These are phyloP conservation scores for Antheraea assamensis DNA, from an alignment of 2,888 invertebrate species.

Conservation along the genomic window DNA sequence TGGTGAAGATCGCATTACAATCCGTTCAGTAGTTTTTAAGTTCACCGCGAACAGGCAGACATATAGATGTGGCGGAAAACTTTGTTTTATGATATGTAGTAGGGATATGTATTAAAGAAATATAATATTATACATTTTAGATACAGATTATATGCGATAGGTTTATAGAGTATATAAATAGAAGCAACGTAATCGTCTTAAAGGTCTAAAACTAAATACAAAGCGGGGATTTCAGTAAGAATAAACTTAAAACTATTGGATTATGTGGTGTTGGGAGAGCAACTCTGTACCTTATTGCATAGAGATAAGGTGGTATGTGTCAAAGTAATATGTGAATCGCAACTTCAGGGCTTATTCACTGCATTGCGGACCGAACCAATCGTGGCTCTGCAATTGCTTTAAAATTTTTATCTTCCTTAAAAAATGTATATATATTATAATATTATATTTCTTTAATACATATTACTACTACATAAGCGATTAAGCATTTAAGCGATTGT, in stretches of 20 bases:
- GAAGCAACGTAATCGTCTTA: background rate
- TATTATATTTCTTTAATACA: too few species aligned
- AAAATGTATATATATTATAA: too few species aligned
- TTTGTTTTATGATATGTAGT: too few species aligned
- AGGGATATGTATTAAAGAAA: too few species aligned
- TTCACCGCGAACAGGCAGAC: too few species aligned
- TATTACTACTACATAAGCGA: too few species aligned
- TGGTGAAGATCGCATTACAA: too few species aligned
- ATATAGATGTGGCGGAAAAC: too few species aligned
- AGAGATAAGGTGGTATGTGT: background rate
- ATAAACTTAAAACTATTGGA: background rate
- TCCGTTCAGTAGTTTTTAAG: too few species aligned
- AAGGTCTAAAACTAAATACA: slow-evolving; percentile 3
- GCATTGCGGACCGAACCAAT: background rate
- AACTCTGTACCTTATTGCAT: background rate
- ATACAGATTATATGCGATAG: background rate
- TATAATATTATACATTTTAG: slow-evolving; percentile 1
- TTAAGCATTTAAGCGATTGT: too few species aligned
- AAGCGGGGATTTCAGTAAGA: background rate
- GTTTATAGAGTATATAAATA: background rate
- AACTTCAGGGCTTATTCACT: background rate
- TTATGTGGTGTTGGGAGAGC: background rate
- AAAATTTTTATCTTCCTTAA: background rate
- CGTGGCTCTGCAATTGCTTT: background rate
- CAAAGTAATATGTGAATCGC: background rate